These are phyloP conservation scores for Syrphus vitripennis DNA, from an alignment of 2,888 invertebrate genomes.

Conservation along the genomic window DNA sequence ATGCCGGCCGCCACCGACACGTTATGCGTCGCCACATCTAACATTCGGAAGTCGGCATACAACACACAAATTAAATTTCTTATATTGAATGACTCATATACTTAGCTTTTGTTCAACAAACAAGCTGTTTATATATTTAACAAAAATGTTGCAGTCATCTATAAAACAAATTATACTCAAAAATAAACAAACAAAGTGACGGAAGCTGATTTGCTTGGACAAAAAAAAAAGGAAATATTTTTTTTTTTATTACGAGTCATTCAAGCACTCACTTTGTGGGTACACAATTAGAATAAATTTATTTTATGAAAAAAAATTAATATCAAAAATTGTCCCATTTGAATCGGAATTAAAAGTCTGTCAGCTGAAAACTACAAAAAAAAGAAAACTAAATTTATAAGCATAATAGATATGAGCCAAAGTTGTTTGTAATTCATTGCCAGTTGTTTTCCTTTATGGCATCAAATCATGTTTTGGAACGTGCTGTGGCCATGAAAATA, in stretches of 20 bases:
- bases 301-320: neutral
- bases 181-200: conserved; percentile 22
- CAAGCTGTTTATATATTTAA: neutral
- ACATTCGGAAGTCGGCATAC: neutral
- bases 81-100: conserved; percentile 39
- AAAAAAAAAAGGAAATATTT: neutral
- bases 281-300: conserved; percentile 38
- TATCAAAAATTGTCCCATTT: conserved; percentile 25
- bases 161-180: neutral
- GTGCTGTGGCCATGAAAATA: conserved; percentile 59
- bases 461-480: conserved; percentile 35
- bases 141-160: conserved; percentile 21
- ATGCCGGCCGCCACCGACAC: neutral
- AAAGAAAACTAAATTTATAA: neutral
- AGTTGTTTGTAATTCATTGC: conserved; percentile 5
- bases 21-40: neutral
- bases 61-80: conserved; percentile 8
- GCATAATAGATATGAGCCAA: neutral
- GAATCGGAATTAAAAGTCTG: neutral
- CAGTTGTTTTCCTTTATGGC: conserved; percentile 33
- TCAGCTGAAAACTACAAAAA: neutral
- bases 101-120: conserved; percentile 29
- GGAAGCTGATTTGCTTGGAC: conserved; percentile 28
- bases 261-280: neutral
- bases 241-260: conserved; percentile 2